Evolutionary conservation across 2,888 invertebrate species (phyloP).

Genomic region (Sisyra nigra): DNA sequence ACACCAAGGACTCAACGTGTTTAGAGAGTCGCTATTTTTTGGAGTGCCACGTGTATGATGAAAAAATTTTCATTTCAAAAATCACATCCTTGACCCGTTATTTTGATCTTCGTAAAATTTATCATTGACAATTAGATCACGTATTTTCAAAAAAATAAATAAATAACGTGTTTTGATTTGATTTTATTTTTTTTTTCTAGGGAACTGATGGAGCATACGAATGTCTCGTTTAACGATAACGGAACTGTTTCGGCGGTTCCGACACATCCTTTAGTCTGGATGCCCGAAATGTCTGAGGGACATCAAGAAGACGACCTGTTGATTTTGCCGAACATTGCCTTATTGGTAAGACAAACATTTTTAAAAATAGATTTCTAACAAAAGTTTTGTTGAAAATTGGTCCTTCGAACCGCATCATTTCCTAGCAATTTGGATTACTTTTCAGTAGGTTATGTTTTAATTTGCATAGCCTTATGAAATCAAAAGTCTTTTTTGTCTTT

Average conservation of each 20-base stretch:
- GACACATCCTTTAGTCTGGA: conserved; percentile 56
- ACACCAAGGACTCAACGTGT: too few species aligned
- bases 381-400: conserved; percentile 8
- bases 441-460: too few species aligned
- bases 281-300: conserved; percentile 61
- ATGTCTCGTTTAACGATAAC: conserved; percentile 57
- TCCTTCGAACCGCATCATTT: too few species aligned
- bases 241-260: conserved; percentile 55
- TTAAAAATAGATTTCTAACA: neutral
- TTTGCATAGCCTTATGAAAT: neutral
- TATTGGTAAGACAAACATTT: conserved; percentile 63
- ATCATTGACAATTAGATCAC: too few species aligned
- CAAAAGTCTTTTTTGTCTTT: neutral
- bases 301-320: conserved; percentile 56
- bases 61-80: neutral
- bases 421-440: too few species aligned
- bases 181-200: conserved; percentile 27
- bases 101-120: neutral
- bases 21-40: neutral
- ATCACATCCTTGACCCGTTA: conserved; percentile 5
- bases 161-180: neutral
- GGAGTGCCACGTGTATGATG: neutral
- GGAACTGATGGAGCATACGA: conserved; percentile 51
- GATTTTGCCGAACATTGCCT: conserved; percentile 64
- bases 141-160: too few species aligned